A percentile compares a stretch with the other conserved stretches of the same genome.
Conservation (phyloP, 2,888 invertebrate genomes). For the Axea sp. region DNA sequence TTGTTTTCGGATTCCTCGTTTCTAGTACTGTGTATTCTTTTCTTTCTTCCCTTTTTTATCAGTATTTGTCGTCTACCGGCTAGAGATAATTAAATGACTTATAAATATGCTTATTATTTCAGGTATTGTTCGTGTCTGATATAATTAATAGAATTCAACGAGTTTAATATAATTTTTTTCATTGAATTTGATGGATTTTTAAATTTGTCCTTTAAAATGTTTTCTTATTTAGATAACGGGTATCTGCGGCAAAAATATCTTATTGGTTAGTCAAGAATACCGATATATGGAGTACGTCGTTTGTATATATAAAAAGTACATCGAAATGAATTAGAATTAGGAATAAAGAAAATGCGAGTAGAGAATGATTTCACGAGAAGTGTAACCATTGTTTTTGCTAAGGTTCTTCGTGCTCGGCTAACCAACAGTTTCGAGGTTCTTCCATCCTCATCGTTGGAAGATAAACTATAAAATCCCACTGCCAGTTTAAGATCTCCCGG, state of each 20-base stretch:
- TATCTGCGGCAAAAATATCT: too few relatives aligned
- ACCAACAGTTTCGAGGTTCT: slow-evolving; percentile 68
- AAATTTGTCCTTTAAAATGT: too few relatives aligned
- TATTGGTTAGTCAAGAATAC: slow-evolving; percentile 21
- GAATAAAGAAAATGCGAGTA: not conserved
- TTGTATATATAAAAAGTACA: slow-evolving; percentile 38
- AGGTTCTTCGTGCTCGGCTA: slow-evolving; percentile 58
- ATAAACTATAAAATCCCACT: slow-evolving; percentile 75
- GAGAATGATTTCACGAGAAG: slow-evolving; percentile 34
- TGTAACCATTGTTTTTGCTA: slow-evolving; percentile 45
- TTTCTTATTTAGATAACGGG: too few relatives aligned
- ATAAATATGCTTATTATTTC: too few relatives aligned
- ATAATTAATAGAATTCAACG: too few relatives aligned
- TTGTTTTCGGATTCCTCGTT: slow-evolving; percentile 15
- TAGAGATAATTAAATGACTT: too few relatives aligned
- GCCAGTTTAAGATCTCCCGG: slow-evolving; percentile 69
- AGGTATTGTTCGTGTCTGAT: too few relatives aligned
- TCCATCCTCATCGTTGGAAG: slow-evolving; percentile 70
- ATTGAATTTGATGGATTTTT: too few relatives aligned
- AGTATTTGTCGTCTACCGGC: too few relatives aligned
- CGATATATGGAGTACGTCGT: slow-evolving; percentile 22
- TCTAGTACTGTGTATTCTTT: not conserved
- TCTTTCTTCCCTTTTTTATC: not conserved
- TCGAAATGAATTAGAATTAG: slow-evolving; percentile 23
- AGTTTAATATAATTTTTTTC: too few relatives aligned